phyloP scores from a whole-genome alignment of 1,140 invertebrate species.

The Galleria mellonella region DNA sequence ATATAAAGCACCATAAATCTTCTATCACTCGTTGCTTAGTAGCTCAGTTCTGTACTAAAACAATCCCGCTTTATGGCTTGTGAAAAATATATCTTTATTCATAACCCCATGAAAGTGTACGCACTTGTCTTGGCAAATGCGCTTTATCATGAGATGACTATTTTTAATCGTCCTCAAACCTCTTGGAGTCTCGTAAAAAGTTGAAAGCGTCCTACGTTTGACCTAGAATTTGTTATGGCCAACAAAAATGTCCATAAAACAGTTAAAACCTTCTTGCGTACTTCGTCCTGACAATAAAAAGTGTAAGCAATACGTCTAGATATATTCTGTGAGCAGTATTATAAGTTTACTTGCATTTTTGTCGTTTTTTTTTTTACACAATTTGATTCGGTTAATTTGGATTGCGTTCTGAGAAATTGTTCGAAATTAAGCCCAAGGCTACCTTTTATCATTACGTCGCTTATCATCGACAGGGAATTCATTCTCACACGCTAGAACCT shows the following conservation, averaged over 20 bases:
- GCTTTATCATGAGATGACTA: background rate
- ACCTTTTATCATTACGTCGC: no score
- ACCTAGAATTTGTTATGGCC: background rate
- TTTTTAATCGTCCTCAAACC: background rate
- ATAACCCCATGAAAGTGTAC: background rate
- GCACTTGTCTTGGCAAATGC: background rate
- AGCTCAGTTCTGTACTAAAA: background rate
- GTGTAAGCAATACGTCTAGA: no score
- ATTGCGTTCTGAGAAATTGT: no score
- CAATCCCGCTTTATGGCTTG: background rate
- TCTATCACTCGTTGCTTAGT: background rate
- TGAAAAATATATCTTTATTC: slow-evolving; percentile 4
- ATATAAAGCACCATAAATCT: background rate
- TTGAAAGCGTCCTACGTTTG: background rate
- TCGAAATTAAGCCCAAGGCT: no score
- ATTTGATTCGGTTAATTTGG: no score
- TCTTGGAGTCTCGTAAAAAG: background rate
- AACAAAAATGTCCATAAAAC: background rate
- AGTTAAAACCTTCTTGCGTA: background rate
- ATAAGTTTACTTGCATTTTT: no score
- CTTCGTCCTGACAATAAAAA: no score
- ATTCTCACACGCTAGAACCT: no score
- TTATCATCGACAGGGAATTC: no score
- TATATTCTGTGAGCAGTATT: no score
- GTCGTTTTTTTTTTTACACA: no score